Base-by-base conservation (phyloP, 2,113 vertebrate genomes). In the Lampris megalopsis region DNA sequence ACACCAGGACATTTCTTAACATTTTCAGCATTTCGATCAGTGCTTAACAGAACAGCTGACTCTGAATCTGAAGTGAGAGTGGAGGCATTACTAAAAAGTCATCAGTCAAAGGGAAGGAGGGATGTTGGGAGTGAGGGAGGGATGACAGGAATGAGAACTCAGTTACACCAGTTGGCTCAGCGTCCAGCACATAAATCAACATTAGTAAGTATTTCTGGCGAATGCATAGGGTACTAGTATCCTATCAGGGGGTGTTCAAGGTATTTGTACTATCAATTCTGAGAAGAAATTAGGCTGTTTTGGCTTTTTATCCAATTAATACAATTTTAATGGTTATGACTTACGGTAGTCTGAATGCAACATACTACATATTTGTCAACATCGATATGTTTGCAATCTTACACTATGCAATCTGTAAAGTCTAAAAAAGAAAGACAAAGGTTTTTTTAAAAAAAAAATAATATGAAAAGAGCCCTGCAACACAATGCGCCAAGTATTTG, bases 121-220 rank as follows among this genome's bases (percentile, higher is more conserved):
- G 62, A 80, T 42, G n/a, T 43, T 47, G 8, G 48, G 35, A 41
- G 47, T 48, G 62, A 80, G 38, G n/a, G 49, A 50, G 8, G 58
- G 68, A 62, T 49, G 69, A 56, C 35, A 50, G 40, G 35, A 73
- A 67, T 49, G 43, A 13, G 70, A 75, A 77, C 70, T 73, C 37
- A 85, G 75, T 86, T 65, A 66, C 57, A 67, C 42, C 9, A 66
- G 71, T 53, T 70, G 45, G 48, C 64, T 73, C 36, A 36, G 48
- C 38, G 66, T 54, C 72, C 36, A 52, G 57, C 63, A 53, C 56
- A 70, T 86, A 53, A 69, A 85, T 82, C 67, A 60, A 9, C 49
- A 68, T 41, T 10, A 76, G 57, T 24, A 6, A 49, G 64, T 57
- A 45, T 7, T 1, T 45, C 4, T 7, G 7, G 4, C 43, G 7